Conservation (phyloP, 2,113 vertebrate species). For the Pogona vitticeps region DNA sequence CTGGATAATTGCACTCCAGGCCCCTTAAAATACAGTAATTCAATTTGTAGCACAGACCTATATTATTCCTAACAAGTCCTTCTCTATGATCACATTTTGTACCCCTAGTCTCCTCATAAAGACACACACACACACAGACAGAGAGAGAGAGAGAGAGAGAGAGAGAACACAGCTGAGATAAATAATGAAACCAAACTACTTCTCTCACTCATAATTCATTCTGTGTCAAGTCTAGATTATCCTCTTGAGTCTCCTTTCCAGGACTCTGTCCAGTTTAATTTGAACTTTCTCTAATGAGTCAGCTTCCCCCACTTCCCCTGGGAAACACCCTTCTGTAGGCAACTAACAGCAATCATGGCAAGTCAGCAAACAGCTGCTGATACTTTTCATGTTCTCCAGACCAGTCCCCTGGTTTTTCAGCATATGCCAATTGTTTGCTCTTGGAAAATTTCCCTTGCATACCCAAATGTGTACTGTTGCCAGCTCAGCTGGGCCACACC, state of each 20-base stretch:
- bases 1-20: background rate
- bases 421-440: rapidly evolving
- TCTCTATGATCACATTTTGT: too few relatives aligned
- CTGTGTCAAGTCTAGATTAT: rapidly evolving
- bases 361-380: background rate
- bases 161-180: background rate
- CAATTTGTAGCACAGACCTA: background rate
- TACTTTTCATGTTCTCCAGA: background rate
- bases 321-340: background rate
- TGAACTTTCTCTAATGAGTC: background rate
- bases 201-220: background rate
- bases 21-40: background rate
- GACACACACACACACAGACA: too few relatives aligned
- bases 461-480: background rate
- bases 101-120: too few relatives aligned
- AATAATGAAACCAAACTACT: background rate
- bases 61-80: background rate
- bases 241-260: background rate
- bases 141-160: too few relatives aligned
- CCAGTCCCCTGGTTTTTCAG: background rate
- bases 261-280: background rate
- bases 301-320: background rate
- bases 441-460: background rate
- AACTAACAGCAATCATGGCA: background rate
- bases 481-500: background rate